Conservation (phyloP, 2,888 invertebrate genomes). For the Smittia aterrima region DNA sequence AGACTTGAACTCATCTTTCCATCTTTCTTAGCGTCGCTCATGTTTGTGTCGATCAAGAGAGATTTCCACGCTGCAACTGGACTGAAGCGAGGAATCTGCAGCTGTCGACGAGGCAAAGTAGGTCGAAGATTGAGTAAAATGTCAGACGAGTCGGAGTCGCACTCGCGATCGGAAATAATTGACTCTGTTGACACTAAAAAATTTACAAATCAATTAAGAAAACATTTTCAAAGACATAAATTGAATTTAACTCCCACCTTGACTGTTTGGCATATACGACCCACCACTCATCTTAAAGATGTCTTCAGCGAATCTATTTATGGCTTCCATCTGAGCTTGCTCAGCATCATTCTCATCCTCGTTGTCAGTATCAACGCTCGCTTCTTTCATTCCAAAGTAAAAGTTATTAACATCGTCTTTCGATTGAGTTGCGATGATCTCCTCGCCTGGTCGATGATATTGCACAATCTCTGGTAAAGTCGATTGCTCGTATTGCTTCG, state of each 20-base stretch:
- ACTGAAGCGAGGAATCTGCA: slow-evolving; percentile 75
- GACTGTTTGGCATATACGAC: slow-evolving; percentile 11
- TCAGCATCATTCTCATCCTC: slow-evolving; percentile 43
- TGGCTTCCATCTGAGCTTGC: slow-evolving; percentile 46
- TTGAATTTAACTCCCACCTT: slow-evolving; percentile 18
- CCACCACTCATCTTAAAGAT: slow-evolving; percentile 44
- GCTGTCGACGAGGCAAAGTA: slow-evolving; percentile 74
- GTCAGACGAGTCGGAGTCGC: slow-evolving; percentile 56
- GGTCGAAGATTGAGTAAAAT: slow-evolving; percentile 73
- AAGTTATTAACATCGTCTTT: slow-evolving; percentile 52
- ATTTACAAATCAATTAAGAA: slow-evolving; percentile 41
- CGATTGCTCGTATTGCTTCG: slow-evolving; percentile 52
- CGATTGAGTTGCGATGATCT: slow-evolving; percentile 49
- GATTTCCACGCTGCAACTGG: slow-evolving; percentile 81
- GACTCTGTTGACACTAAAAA: slow-evolving; percentile 56
- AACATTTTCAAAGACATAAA: slow-evolving; percentile 17
- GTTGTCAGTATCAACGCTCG: slow-evolving; percentile 50
- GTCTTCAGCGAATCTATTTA: slow-evolving; percentile 50
- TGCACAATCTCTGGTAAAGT: slow-evolving; percentile 53
- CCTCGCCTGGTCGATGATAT: slow-evolving; percentile 47
- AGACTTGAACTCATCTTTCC: slow-evolving; percentile 14
- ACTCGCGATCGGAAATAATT: slow-evolving; percentile 58
- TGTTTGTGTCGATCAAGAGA: slow-evolving; percentile 48
- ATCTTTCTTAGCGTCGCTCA: slow-evolving; percentile 18
- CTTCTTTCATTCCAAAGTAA: slow-evolving; percentile 73